These are phyloP conservation scores for Heliothis virescens DNA, from an alignment of 1,140 invertebrate species.

Conservation along the genomic window DNA sequence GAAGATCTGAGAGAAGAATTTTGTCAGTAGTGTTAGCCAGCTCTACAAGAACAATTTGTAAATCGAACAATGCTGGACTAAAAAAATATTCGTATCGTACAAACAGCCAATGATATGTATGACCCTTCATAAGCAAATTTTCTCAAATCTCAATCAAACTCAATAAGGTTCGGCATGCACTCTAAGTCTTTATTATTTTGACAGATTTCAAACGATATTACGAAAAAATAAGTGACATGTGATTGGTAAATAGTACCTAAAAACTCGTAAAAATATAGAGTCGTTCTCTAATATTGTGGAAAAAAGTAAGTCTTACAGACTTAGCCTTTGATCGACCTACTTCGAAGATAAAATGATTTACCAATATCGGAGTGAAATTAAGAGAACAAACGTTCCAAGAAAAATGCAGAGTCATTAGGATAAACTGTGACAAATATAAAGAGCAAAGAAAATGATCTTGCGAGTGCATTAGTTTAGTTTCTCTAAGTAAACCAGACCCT, in stretches of 20 bases:
- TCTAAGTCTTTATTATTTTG: too few species aligned
- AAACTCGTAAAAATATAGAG: too few species aligned
- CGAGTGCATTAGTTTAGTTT: constrained; percentile 24
- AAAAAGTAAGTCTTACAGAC: too few species aligned
- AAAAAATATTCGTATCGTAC: background rate
- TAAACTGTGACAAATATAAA: background rate
- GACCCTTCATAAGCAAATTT: too few species aligned
- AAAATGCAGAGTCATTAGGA: background rate
- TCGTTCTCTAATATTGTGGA: too few species aligned
- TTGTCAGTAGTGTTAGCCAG: background rate
- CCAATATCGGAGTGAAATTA: background rate
- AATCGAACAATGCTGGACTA: background rate
- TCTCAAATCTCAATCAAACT: too few species aligned
- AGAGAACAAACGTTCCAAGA: background rate
- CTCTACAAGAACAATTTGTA: background rate
- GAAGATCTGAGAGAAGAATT: background rate
- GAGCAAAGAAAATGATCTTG: background rate
- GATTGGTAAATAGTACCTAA: too few species aligned
- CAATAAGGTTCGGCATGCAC: too few species aligned
- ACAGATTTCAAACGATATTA: too few species aligned
- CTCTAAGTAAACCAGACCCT: constrained; percentile 8
- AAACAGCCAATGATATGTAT: too few species aligned
- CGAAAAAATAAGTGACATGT: too few species aligned
- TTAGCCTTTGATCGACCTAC: background rate
- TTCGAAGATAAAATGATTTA: background rate